Base-by-base conservation (phyloP, 1,140 invertebrate genomes). In the Gonioctena quinquepunctata region DNA sequence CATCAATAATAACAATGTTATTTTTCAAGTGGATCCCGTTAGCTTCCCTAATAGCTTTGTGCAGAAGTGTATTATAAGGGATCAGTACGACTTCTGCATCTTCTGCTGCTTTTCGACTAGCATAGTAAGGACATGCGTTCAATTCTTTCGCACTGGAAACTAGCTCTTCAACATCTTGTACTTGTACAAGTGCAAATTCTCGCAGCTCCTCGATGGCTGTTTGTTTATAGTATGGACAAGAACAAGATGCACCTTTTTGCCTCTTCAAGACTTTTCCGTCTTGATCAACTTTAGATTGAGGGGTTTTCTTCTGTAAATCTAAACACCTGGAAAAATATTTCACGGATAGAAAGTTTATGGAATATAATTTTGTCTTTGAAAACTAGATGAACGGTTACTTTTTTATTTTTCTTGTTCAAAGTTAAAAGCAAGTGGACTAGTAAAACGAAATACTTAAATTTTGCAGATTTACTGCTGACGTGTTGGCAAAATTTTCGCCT, bases 1-100 rank as follows among this genome's bases (percentile, higher is more conserved):
- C 98, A 83, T 99, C 98, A 56, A 99, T 90, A 70, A 99, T 93
- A 0, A 99, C 84, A 50, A 99, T 85, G 82, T 94, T 95, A 69
- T 92, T 90, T 78, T 92, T 89, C 3, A 99, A 80, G 72, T 92
- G 88, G 5, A 99, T 90, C n/a, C 82, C 92, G 81, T 89, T 89
- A 1, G 94, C 92, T 72, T 92, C 88, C 75, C 98, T 86, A 0
- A 97, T 97, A 7, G 86, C 87, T 80, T 91, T 91, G 82, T 98
- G 96, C 5, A 99, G 86, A 61, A 99, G 86, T 23, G 93, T 90
- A 75, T 95, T 94, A 79, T 97, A 96, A 4, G 95, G 95, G 16
- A 96, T 84, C 50, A 96, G 85, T 69, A 96, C 84, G 7, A 96
- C 83, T 87, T 97, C 92, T 27, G 94, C 91, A 82, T 93, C 89